A percentile compares a stretch with the other conserved stretches of the same genome.
Evolutionary conservation across 2,113 vertebrate species (phyloP).

Genomic region (Dicentrarchus labrax): DNA sequence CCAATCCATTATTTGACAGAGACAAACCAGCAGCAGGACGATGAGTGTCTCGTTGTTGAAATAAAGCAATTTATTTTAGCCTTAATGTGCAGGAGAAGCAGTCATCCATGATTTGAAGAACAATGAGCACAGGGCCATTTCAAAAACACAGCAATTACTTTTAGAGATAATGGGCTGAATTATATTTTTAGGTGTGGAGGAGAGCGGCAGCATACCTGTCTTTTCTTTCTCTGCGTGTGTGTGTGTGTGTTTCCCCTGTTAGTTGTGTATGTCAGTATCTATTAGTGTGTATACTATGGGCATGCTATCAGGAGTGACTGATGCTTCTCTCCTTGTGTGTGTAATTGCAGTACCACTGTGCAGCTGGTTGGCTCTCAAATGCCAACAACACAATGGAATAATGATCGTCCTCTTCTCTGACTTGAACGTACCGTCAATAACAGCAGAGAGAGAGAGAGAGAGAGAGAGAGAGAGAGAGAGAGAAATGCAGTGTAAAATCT

Average conservation of each 20-base stretch:
- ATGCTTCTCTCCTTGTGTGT: constrained; percentile 3
- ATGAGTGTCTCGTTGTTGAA: constrained; percentile 6
- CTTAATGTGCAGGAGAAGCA: constrained; percentile 29
- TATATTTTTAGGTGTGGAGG: constrained; percentile 4
- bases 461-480: background rate
- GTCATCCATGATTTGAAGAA: constrained; percentile 49
- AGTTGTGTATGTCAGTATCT: background rate
- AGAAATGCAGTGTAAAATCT: background rate
- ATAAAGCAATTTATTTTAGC: constrained; percentile 59
- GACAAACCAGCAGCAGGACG: constrained; percentile 19
- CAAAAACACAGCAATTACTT: constrained; percentile 61
- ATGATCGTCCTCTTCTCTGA: constrained; percentile 5
- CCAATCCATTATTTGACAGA: constrained; percentile 37
- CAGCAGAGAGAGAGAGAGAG: background rate
- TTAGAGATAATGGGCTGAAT: constrained; percentile 44
- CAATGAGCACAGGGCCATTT: constrained; percentile 42
- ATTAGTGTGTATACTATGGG: background rate
- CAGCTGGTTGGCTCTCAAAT: background rate
- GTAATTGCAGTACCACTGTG: background rate
- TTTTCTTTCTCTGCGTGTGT: background rate
- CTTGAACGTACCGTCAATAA: background rate
- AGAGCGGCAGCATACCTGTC: background rate
- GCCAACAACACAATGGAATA: constrained; percentile 7
- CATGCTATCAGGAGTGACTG: constrained; percentile 12
- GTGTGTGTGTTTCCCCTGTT: background rate